Evolutionary conservation across 2,113 vertebrate genomes (phyloP).

Genomic region (Lophius piscatorius): DNA sequence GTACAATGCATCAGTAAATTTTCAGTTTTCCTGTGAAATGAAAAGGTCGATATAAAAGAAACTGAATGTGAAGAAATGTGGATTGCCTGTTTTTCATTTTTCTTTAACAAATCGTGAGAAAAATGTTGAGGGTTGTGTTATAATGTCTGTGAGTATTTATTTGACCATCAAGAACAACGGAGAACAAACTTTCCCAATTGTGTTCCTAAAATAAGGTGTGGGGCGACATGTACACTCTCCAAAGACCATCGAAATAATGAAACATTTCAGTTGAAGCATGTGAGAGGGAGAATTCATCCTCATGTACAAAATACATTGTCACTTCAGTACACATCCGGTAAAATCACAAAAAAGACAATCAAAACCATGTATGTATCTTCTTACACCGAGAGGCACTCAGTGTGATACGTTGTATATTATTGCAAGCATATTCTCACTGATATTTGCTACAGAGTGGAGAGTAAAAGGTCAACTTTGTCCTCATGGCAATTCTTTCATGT

Average conservation of each 20-base stretch:
- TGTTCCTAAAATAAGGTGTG: constrained; percentile 45
- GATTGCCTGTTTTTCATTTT: constrained; percentile 58
- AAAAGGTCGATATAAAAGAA: constrained; percentile 61
- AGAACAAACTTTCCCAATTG: constrained; percentile 44
- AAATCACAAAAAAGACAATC: constrained; percentile 72
- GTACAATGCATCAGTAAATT: constrained; percentile 80
- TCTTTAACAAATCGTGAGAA: constrained; percentile 38
- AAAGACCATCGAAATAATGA: constrained; percentile 51
- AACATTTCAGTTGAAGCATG: constrained; percentile 62
- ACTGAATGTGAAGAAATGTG: constrained; percentile 54
- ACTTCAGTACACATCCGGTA: constrained; percentile 72
- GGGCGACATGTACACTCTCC: constrained; percentile 49
- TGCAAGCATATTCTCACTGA: constrained; percentile 79
- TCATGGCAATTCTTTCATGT: constrained; percentile 68
- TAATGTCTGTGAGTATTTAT: constrained; percentile 59
- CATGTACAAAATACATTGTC: constrained; percentile 80
- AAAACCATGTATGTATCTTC: constrained; percentile 77
- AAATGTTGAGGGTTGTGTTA: constrained; percentile 56
- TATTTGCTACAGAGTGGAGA: constrained; percentile 83
- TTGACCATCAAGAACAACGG: constrained; percentile 54
- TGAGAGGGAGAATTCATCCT: constrained; percentile 70
- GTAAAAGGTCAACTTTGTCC: constrained; percentile 62
- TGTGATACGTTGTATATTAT: constrained; percentile 79
- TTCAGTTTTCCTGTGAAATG: constrained; percentile 59
- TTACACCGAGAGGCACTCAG: constrained; percentile 83